Evolutionary conservation across 2,113 vertebrate species (phyloP), one percentile per base, ranked within the genome.

Genomic region (Bubo bubo): DNA sequence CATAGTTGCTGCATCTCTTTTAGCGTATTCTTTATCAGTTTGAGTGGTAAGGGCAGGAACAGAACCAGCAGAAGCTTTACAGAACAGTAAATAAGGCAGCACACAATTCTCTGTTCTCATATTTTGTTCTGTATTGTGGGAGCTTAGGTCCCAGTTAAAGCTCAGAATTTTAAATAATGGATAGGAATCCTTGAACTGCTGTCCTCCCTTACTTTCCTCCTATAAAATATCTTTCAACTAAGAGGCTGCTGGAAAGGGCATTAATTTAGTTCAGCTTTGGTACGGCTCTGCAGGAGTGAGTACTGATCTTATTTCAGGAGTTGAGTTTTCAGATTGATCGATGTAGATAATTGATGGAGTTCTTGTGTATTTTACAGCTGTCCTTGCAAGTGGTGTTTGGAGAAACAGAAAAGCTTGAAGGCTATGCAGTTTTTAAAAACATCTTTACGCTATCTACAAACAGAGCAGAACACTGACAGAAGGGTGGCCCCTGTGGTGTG

Each of bases 321-420:
- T 2, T 67, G 32, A 35, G 24, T 66, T 87, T 94, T 87, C n/a
- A 73, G 27, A 18, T 49, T 77, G 12, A 60, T 39, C 71, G 49
- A 26, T 59, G 11, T 32, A 62, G 20, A 28, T 66, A 62, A 74
- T 20, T 49, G 58, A 84, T 93, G 50, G 59, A 95, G 18, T 43
- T 68, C 7, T 81, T 95, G 19, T 11, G 16, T 92, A 7, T 97
- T 95, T 97, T 98, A 88, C 95, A 98, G 98, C 97, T 97, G 58
- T 96, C 92, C 84, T 88, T 88, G 74, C 89, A 91, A 92, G 37
- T 79, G 95, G 76, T 74, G 52, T 96, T 93, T 97, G 93, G 96
- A 96, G 95, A 96, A 96, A 88, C 85, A 95, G 94, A 94, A 83
- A 95, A 93, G 80, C 95, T 90, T 91, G 95, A 95, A 97, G 96